Conservation (phyloP, 1,140 invertebrate genomes). For the Caenorhabditis brenneri region DNA sequence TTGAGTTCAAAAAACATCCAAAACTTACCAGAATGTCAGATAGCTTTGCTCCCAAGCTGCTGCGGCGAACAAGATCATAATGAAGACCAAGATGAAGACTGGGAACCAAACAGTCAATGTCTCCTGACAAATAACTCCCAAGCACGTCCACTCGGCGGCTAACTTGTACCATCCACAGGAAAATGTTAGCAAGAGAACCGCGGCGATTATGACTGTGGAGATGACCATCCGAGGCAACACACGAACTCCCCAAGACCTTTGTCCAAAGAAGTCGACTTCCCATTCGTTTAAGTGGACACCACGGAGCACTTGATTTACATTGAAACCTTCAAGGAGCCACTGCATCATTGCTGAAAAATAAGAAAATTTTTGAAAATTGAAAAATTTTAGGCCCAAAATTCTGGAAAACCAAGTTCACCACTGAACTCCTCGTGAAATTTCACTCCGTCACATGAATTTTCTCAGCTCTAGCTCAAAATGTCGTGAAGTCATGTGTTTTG, state of each 20-base stretch:
- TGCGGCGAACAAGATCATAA: not conserved
- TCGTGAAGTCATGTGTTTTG: too few relatives aligned
- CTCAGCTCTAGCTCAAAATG: too few relatives aligned
- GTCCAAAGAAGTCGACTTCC: not conserved
- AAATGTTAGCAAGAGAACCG: not conserved
- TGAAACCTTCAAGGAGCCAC: not conserved
- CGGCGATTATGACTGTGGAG: not conserved
- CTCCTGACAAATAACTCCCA: constrained; percentile 8
- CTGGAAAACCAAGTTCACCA: too few relatives aligned
- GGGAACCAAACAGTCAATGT: not conserved
- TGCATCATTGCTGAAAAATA: constrained; percentile 5
- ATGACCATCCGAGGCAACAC: not conserved
- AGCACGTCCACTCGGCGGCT: not conserved
- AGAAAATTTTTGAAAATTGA: too few relatives aligned
- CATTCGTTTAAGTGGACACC: not conserved
- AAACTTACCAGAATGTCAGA: not conserved
- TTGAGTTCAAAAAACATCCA: not conserved
- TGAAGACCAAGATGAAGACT: not conserved
- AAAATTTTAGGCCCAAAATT: too few relatives aligned
- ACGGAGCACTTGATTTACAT: constrained; percentile 3
- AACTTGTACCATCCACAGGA: not conserved
- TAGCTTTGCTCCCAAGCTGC: not conserved
- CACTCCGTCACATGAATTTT: too few relatives aligned
- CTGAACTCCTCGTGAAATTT: too few relatives aligned
- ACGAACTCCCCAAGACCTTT: not conserved